These are phyloP conservation scores for Microcebus ravelobensis DNA, from an alignment of 2,113 vertebrate species.

Conservation along the genomic window DNA sequence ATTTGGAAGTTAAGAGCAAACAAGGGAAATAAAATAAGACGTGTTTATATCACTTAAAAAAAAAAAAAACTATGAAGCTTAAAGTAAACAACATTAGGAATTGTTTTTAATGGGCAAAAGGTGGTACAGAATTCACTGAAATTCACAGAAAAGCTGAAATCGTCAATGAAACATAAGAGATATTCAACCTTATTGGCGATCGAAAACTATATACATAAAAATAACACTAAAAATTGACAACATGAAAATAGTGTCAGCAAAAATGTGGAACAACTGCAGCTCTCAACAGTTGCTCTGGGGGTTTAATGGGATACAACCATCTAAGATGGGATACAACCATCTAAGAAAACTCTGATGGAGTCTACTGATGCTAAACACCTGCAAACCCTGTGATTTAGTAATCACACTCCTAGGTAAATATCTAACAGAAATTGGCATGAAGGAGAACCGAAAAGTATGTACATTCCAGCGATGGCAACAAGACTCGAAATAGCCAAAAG, in stretches of 20 bases:
- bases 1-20: conserved; percentile 37
- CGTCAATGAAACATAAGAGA: neutral
- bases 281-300: neutral
- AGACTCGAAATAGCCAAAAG: neutral
- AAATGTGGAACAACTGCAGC: neutral
- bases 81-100: neutral
- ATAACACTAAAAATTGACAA: neutral
- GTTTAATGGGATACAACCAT: neutral
- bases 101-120: neutral
- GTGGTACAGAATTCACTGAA: neutral
- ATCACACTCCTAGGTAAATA: neutral
- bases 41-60: neutral
- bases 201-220: neutral
- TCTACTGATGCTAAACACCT: neutral
- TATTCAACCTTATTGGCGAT: neutral
- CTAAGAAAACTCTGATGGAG: neutral
- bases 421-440: neutral
- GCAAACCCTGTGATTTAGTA: neutral
- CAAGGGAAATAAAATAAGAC: conserved; percentile 30
- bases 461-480: neutral
- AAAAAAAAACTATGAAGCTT: neutral
- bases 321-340: neutral
- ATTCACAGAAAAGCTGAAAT: neutral
- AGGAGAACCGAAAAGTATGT: neutral
- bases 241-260: neutral